Evolutionary conservation across 2,797 vertebrate species (phyloP), one percentile per base, ranked within the genome.

Genomic region (Chelonia mydas): DNA sequence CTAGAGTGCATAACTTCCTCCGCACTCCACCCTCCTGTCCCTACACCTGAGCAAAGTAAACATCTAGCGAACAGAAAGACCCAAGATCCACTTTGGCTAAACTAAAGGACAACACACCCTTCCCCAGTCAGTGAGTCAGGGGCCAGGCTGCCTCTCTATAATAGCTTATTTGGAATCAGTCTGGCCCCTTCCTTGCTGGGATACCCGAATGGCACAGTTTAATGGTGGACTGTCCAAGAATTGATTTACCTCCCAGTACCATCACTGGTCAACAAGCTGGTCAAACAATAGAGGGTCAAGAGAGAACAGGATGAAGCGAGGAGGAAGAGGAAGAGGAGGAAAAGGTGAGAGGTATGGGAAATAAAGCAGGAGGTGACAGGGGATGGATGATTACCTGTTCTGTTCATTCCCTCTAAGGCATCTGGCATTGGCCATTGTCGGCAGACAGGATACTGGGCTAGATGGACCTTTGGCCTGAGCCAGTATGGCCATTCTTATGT

Each of bases 221-320:
- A 78, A 68, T 31, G 53, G 0, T 11, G 57, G 87, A 92, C 33
- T 15, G 49, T 13, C 28, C 59, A 65, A 53, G 41, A 84, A 85
- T 49, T 50, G 0, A n/a, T 49, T 92, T 83, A 78, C 7, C 51
- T 16, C 47, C n/a, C 27, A 16, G 68, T 21, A 74, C 1, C 13
- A 49, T 21, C 50, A 9, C 4, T 5, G 12, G 2, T 2, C 33
- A 17, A 0, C 0, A 49, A 83, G 11, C 2, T 31, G 13, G 5
- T 59, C 59, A 5, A 45, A 31, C 81, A 79, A 5, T 7, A 25
- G 68, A 77, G 59, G 1, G 85, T 5, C 2, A 11, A 51, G 19
- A 12, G 8, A 50, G 49, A 74, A 79, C 78, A 84, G 21, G 7
- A 28, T 11, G 28, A n/a, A 55, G 1, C 55, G 21, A 91, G 41